Evolutionary conservation across 2,113 vertebrate species (phyloP).

Genomic region (Anthoscopus minutus): DNA sequence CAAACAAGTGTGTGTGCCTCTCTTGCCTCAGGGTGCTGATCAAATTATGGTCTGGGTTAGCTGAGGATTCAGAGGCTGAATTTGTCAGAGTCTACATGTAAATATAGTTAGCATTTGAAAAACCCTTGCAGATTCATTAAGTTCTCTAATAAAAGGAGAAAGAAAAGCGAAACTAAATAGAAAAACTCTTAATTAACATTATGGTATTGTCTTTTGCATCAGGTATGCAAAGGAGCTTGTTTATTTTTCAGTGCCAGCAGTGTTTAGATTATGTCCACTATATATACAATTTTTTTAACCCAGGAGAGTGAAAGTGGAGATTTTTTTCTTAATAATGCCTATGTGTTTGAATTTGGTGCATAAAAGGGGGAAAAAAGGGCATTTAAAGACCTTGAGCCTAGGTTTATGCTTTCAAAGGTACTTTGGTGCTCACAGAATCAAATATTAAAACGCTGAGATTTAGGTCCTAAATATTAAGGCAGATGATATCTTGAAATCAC

Average conservation of each 20-base stretch:
- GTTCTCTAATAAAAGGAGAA: background rate
- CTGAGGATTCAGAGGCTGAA: background rate
- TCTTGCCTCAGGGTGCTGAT: background rate
- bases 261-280: background rate
- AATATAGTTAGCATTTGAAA: background rate
- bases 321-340: background rate
- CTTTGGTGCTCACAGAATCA: background rate
- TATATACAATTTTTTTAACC: background rate
- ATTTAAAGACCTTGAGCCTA: background rate
- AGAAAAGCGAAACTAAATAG: background rate
- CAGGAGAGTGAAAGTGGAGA: background rate
- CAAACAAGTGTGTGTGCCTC: background rate
- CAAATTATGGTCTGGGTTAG: background rate
- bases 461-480: background rate
- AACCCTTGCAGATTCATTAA: background rate
- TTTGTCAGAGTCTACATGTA: background rate
- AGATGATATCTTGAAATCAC: background rate
- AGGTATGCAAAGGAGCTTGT: background rate
- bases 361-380: background rate
- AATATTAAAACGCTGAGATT: background rate
- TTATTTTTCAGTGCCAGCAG: background rate
- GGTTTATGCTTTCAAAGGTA: background rate
- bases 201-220: background rate
- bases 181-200: background rate
- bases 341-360: background rate